phyloP scores from a whole-genome alignment of 2,888 invertebrate species.

The Gymnoscelis rufifasciata region DNA sequence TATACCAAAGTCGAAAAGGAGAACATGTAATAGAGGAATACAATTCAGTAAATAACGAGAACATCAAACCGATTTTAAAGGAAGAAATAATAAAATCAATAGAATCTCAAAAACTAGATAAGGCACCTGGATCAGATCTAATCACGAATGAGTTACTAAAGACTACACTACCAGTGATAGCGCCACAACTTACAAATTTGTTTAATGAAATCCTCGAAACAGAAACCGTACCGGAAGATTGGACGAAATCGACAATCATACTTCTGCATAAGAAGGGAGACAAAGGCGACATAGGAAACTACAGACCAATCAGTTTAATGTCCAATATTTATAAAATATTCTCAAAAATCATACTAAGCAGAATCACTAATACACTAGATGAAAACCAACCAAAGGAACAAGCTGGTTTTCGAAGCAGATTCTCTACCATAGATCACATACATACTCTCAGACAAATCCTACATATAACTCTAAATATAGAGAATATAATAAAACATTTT shows the following conservation, averaged over 20 bases:
- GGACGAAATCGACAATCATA: background rate
- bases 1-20: slow-evolving; percentile 4
- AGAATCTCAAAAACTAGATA: slow-evolving; percentile 3
- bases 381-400: too few species aligned
- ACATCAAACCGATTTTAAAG: background rate
- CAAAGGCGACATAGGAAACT: background rate
- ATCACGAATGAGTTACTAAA: slow-evolving; percentile 9
- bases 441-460: too few species aligned
- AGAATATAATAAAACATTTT: too few species aligned
- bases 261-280: background rate
- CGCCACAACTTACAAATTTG: slow-evolving; percentile 25
- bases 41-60: background rate
- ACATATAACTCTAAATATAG: too few species aligned
- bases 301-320: background rate
- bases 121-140: slow-evolving; percentile 1
- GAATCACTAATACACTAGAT: too few species aligned
- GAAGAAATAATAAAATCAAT: slow-evolving; percentile 3
- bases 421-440: too few species aligned
- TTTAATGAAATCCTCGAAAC: slow-evolving; percentile 27
- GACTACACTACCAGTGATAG: slow-evolving; percentile 8
- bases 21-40: too few species aligned
- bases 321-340: too few species aligned
- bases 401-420: too few species aligned
- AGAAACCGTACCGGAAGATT: slow-evolving; percentile 19
- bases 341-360: too few species aligned